Evolutionary conservation across 2,113 vertebrate species (phyloP), one percentile per base, ranked within the genome.

Genomic region (Calyptomena viridis): DNA sequence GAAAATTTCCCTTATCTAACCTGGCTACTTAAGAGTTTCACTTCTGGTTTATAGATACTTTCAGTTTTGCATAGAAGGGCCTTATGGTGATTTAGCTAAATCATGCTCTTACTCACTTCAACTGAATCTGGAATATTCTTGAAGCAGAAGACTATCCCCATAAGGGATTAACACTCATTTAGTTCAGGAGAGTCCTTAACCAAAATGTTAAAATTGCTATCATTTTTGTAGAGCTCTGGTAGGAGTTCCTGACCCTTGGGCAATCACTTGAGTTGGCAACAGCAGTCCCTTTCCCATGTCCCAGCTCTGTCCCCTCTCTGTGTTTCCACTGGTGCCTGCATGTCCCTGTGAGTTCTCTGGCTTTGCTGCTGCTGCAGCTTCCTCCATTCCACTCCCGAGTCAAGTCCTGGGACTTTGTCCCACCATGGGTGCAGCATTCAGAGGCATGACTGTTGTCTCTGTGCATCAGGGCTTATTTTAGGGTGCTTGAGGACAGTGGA

Each of bases 391-490:
- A 2, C 33, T 84, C 11, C 74, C 3, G 12, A 49, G 47, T 59
- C 75, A 62, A 2, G 39, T 67, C 35, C 4, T 73, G 22, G 55
- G 22, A 23, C 44, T 69, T 81, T 1, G 18, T 71, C 33, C 59
- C 21, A 5, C 2, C 0, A 1, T 20, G 49, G 30, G 6, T 47
- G 33, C 39, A 50, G 25, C 31, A 5, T 49, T 68, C 59, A 66
- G n/a, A 80, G 76, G 30, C 17, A 4, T 19, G 31, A 42, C 22
- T 0, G 0, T 20, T 40, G 18, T 49, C 30, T 77, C 35, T 39
- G 30, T 53, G 40, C 73, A 56, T 25, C 31, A 47, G 58, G 47
- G 23, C 39, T 33, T 84, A 31, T 22, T 76, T 50, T 73, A 63
- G 46, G 27, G 4, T 42, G 23, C 60, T 46, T 72, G 6, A 2